A percentile compares a stretch with the other conserved stretches of the same genome.
Conservation (phyloP, 2,888 invertebrate genomes). For the Nomada ferruginata region DNA sequence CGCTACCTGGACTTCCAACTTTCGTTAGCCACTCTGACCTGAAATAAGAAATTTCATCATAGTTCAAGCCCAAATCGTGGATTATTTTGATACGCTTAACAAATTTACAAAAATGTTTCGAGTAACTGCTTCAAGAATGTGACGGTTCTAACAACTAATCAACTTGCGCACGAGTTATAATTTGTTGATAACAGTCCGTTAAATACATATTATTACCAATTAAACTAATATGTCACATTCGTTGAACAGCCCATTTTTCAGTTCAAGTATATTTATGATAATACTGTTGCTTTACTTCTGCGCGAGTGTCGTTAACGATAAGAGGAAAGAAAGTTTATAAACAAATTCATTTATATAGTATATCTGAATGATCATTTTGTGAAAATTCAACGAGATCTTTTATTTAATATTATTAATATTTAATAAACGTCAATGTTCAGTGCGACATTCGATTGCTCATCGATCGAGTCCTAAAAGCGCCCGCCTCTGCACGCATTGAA, state of each 20-base stretch:
- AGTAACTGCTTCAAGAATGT: background rate
- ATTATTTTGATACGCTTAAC: background rate
- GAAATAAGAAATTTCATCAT: slow-evolving; percentile 47
- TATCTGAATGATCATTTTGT: background rate
- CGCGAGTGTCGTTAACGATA: background rate
- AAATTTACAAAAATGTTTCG: background rate
- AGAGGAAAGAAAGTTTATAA: background rate
- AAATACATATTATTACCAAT: background rate
- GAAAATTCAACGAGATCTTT: background rate
- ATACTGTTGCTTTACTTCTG: background rate
- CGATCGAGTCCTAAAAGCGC: background rate
- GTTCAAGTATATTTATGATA: background rate
- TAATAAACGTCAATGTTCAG: background rate
- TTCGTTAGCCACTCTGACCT: slow-evolving; percentile 94
- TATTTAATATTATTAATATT: background rate
- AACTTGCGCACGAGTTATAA: background rate
- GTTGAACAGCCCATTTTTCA: background rate
- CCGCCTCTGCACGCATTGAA: slow-evolving; percentile 11
- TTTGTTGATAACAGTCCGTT: background rate
- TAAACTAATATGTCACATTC: no score
- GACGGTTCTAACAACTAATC: background rate
- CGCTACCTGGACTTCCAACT: slow-evolving; percentile 93
- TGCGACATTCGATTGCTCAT: background rate
- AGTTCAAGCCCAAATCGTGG: background rate
- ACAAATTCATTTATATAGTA: background rate